These are phyloP conservation scores for Tragelaphus scriptus DNA, from an alignment of 2,113 vertebrate species.

Conservation along the genomic window DNA sequence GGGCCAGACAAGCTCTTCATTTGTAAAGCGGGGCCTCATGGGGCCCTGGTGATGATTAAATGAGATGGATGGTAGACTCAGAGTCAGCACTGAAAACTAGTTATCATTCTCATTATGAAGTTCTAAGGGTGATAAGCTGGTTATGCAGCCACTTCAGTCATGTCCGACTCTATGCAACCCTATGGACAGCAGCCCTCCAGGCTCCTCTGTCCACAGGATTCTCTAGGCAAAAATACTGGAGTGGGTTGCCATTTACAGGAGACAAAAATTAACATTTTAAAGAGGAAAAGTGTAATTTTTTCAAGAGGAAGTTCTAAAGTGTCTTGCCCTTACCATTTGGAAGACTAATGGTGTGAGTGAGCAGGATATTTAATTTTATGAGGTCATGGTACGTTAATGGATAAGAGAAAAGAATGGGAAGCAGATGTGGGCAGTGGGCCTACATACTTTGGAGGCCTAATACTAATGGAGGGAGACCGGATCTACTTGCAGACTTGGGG, in stretches of 20 bases:
- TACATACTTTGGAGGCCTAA: neutral
- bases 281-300: neutral
- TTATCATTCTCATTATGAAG: neutral
- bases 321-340: neutral
- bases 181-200: neutral
- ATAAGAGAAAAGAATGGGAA: neutral
- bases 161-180: accelerated
- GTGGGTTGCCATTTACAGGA: neutral
- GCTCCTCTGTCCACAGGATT: neutral
- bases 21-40: neutral
- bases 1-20: neutral
- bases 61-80: neutral
- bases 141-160: neutral
- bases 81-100: neutral
- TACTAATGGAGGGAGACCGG: no score
- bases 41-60: neutral
- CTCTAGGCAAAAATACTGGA: neutral
- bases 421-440: no score
- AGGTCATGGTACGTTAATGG: neutral
- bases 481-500: neutral
- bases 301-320: neutral
- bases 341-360: neutral
- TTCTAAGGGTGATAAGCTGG: neutral
- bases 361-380: neutral
- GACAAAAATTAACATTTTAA: neutral